Conservation (phyloP, 2,113 vertebrate species). For the Brevimyrus niger region DNA sequence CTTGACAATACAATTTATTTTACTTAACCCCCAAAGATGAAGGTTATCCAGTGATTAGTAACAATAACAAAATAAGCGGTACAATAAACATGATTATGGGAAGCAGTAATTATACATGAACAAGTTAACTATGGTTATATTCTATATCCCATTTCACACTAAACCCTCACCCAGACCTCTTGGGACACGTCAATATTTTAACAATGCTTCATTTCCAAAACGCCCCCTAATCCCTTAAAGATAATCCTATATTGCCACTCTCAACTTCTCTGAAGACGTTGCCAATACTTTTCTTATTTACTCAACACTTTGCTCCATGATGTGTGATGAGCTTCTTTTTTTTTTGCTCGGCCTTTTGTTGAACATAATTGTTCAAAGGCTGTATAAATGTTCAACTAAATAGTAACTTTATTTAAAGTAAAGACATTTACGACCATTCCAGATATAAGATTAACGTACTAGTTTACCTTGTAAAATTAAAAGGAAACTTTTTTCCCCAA, state of each 20-base stretch:
- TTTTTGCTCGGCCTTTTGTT: background rate
- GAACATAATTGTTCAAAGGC: background rate
- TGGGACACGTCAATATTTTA: background rate
- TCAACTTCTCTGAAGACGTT: background rate
- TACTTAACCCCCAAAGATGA: background rate
- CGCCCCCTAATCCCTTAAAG: background rate
- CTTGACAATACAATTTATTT: background rate
- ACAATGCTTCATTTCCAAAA: background rate
- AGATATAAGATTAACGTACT: background rate
- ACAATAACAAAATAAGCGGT: background rate
- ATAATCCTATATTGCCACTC: background rate
- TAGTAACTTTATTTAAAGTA: background rate
- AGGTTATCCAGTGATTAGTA: background rate
- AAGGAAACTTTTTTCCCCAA: background rate
- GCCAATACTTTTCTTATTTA: background rate
- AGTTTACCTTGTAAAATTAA: background rate
- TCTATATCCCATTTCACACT: background rate
- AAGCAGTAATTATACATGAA: background rate
- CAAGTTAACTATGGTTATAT: background rate
- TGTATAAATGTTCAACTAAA: background rate
- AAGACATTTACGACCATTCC: background rate
- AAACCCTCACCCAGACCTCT: background rate
- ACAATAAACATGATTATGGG: background rate
- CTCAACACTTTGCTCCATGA: background rate
- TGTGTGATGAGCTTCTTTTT: background rate